Percentiles rank a stretch among this genome's conserved stretches.
Conservation (phyloP, 2,888 invertebrate genomes). For the Didymodactylos carnosus region DNA sequence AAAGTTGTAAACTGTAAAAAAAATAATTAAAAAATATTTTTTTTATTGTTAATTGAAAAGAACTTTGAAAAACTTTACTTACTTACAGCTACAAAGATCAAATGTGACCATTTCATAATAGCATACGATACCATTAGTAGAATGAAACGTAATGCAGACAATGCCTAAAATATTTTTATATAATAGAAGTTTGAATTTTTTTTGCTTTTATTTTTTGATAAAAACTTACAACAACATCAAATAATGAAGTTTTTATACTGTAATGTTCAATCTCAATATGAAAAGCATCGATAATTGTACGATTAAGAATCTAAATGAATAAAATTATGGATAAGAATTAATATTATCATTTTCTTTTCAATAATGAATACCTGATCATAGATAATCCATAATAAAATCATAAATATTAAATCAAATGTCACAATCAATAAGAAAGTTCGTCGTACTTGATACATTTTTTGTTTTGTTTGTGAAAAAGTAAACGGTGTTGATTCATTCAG, state of each 20-base stretch:
- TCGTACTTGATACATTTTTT: not conserved
- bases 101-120: not conserved
- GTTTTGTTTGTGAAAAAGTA: not conserved
- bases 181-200: not conserved
- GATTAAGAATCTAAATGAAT: not conserved
- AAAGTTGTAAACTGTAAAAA: not conserved
- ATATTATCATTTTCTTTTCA: not conserved
- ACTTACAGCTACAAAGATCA: conserved; percentile 1
- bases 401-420: not conserved
- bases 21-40: not conserved
- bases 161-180: not conserved
- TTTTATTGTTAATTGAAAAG: not conserved
- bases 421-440: not conserved
- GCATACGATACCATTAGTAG: not conserved
- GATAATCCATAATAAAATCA: not conserved
- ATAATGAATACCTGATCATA: not conserved
- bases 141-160: not conserved
- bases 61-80: not conserved
- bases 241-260: not conserved
- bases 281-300: not conserved
- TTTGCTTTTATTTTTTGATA: not conserved
- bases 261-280: not conserved
- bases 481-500: not conserved
- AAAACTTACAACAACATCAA: not conserved
- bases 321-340: not conserved